phyloP scores from a whole-genome alignment of 2,113 vertebrate species.

The Sprattus sprattus region DNA sequence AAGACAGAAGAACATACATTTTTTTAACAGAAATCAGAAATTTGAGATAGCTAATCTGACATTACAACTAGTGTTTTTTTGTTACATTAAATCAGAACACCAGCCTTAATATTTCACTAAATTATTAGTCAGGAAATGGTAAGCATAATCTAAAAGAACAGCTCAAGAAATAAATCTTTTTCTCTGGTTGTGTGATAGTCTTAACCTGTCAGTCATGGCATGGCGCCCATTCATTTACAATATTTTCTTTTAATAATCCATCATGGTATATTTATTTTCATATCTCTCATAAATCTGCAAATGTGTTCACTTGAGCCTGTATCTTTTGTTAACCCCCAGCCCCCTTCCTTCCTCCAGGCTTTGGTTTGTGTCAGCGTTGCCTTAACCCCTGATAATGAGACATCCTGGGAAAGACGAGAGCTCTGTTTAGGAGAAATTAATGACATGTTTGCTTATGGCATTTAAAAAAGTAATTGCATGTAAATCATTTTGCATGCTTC shows the following conservation, averaged over 20 bases:
- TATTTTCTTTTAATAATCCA: neutral
- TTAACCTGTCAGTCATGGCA: neutral
- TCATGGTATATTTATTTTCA: neutral
- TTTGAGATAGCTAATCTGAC: neutral
- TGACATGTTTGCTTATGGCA: slow-evolving; percentile 44
- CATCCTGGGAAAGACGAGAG: slow-evolving; percentile 12
- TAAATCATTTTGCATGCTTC: slow-evolving; percentile 7
- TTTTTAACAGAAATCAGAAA: too few relatives aligned
- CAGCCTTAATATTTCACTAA: neutral
- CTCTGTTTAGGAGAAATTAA: slow-evolving; percentile 30
- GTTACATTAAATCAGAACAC: neutral
- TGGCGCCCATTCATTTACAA: neutral
- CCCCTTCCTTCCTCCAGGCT: neutral
- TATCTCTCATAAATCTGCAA: neutral
- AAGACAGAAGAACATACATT: neutral
- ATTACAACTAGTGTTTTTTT: neutral
- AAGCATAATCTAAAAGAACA: neutral
- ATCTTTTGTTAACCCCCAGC: neutral
- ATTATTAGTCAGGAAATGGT: neutral
- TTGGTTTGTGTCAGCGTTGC: neutral
- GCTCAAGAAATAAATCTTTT: neutral
- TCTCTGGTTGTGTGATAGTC: neutral
- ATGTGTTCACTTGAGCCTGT: neutral
- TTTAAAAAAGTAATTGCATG: slow-evolving; percentile 42
- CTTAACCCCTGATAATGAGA: slow-evolving; percentile 6